Evolutionary conservation across 2,113 vertebrate genomes (phyloP).

Genomic region (Macquaria australasica): DNA sequence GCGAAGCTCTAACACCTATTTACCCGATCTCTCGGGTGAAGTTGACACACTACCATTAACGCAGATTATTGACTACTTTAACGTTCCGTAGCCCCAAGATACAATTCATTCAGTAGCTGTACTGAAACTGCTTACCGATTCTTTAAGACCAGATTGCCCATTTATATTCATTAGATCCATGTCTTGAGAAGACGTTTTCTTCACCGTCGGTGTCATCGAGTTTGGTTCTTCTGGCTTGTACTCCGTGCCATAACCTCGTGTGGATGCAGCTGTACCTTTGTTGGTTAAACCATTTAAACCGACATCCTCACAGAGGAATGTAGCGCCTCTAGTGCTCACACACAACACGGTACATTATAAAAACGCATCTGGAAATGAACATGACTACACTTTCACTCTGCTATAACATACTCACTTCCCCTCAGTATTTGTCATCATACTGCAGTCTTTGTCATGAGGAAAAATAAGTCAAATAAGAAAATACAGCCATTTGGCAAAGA

Average conservation of each 20-base stretch:
- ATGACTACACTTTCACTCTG: not conserved
- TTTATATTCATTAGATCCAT: slow-evolving; percentile 28
- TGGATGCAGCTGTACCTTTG: not conserved
- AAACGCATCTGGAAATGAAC: not conserved
- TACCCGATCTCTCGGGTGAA: accelerated
- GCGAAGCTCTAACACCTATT: not conserved
- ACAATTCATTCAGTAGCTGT: not conserved
- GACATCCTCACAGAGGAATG: accelerated
- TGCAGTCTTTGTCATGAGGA: not conserved
- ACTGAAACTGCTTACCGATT: slow-evolving; percentile 9
- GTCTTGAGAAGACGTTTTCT: not conserved
- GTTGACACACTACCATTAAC: not conserved
- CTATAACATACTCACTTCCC: not conserved
- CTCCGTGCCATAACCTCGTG: slow-evolving; percentile 6
- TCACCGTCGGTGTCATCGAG: slow-evolving; percentile 46
- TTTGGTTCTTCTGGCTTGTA: not conserved
- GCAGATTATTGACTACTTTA: not conserved
- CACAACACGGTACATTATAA: not conserved
- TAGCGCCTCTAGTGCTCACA: slow-evolving; percentile 40
- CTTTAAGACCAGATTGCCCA: not conserved
- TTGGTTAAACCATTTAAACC: slow-evolving; percentile 26
- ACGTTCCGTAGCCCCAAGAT: accelerated
- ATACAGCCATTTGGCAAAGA: not conserved
- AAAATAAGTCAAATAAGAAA: not conserved
- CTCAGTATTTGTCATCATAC: not conserved